These are phyloP conservation scores for Monomorium pharaonis DNA, from an alignment of 1,140 invertebrate genomes.

Conservation along the genomic window DNA sequence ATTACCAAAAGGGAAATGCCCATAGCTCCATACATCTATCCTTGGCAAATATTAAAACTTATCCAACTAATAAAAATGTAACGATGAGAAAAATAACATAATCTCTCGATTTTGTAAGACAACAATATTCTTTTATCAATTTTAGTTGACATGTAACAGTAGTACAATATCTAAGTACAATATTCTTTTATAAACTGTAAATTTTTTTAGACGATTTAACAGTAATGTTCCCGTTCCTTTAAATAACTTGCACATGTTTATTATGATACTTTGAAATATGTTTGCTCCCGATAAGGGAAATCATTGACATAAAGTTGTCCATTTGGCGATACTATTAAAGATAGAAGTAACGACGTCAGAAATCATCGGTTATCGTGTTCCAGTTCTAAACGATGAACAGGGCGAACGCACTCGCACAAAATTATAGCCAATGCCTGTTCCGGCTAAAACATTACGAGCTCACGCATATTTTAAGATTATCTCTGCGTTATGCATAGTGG, in stretches of 20 bases:
- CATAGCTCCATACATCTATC: not conserved
- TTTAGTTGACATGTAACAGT: no score
- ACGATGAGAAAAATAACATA: not conserved
- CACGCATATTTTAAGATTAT: slow-evolving; percentile 47
- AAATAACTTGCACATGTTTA: not conserved
- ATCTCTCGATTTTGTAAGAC: not conserved
- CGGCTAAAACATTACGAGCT: slow-evolving; percentile 20
- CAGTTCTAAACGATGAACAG: slow-evolving; percentile 14
- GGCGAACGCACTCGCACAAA: not conserved
- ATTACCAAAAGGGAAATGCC: slow-evolving; percentile 1
- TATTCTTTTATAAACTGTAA: not conserved
- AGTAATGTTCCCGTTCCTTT: no score
- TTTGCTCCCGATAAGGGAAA: not conserved
- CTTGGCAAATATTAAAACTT: not conserved
- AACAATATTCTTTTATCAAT: not conserved
- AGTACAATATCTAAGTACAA: no score
- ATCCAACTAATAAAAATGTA: not conserved
- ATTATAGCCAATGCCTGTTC: slow-evolving; percentile 5
- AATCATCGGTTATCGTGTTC: slow-evolving; percentile 27
- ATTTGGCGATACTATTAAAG: slow-evolving; percentile 13
- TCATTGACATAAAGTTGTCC: not conserved
- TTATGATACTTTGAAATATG: not conserved
- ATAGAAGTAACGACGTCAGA: not conserved
- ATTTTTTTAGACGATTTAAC: not conserved
- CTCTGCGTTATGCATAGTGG: slow-evolving; percentile 21